A percentile compares a stretch with the other conserved stretches of the same genome.
These are phyloP conservation scores for Mustelus asterias DNA, from an alignment of 2,113 vertebrate genomes.

Conservation along the genomic window DNA sequence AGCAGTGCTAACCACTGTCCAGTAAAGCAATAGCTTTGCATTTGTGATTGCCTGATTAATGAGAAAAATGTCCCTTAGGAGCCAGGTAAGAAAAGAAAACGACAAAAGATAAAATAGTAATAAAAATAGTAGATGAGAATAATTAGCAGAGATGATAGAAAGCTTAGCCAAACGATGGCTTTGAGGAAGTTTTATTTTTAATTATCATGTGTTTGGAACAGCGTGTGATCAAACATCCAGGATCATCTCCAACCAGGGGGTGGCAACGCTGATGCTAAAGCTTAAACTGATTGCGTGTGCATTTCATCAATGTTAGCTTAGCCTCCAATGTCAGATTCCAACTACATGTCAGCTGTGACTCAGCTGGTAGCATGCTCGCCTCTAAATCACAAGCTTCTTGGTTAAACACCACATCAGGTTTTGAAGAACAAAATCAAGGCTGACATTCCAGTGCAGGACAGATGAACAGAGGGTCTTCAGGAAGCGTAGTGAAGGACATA, in stretches of 20 bases:
- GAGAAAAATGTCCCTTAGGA: background rate
- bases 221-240: background rate
- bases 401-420: too few relatives aligned
- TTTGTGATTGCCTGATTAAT: background rate
- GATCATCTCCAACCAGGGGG: background rate
- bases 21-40: too few relatives aligned
- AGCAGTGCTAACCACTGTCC: too few relatives aligned
- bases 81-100: background rate
- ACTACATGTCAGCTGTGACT: background rate
- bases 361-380: too few relatives aligned
- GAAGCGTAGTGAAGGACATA: too few relatives aligned
- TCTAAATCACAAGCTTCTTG: too few relatives aligned
- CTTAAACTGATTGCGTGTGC: background rate
- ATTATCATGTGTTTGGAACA: background rate
- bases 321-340: background rate
- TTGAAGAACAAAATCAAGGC: too few relatives aligned
- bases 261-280: background rate
- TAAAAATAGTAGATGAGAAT: background rate
- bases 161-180: background rate
- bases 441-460: too few relatives aligned
- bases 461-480: too few relatives aligned
- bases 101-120: background rate
- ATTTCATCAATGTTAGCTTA: background rate
- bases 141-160: background rate
- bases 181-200: background rate